A percentile compares a stretch with the other conserved stretches of the same genome.
Evolutionary conservation across 2,113 vertebrate genomes (phyloP).

Genomic region (rat (Rattus norvegicus)): GRCr8 NC_086021.1:100693001-100693500

Average conservation of each 20-base stretch:
- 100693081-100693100: not conserved
- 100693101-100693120: not conserved
- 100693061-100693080: not conserved
- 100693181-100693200: not conserved
- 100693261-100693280: no score
- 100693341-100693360: not conserved
- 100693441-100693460: no score
- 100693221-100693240: not conserved
- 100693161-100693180: not conserved
- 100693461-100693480: not conserved
- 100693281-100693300: not conserved
- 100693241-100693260: not conserved
- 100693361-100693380: not conserved
- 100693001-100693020: not conserved
- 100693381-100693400: not conserved
- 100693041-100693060: not conserved
- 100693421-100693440: no score
- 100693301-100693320: not conserved
- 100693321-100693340: not conserved
- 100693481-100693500: not conserved
- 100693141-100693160: not conserved
- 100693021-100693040: not conserved
- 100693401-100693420: not conserved
- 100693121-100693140: not conserved
- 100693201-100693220: not conserved